A percentile compares a stretch with the other conserved stretches of the same genome.
phyloP scores from a whole-genome alignment of 2,888 invertebrate genomes.

The Nemapogon koenigi region DNA sequence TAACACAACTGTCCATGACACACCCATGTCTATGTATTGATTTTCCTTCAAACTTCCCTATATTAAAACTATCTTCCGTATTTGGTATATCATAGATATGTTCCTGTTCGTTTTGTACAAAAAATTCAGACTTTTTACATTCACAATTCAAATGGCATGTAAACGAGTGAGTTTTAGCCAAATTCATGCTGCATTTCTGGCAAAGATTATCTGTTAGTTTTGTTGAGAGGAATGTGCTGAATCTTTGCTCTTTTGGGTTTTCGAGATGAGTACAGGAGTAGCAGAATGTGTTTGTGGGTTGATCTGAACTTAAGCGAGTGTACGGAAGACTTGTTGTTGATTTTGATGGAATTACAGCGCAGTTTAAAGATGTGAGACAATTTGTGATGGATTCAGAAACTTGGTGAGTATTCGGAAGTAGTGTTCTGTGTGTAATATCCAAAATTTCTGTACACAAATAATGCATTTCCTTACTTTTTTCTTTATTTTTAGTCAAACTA shows the following conservation, averaged over 20 bases:
- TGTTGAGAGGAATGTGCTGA: conserved; percentile 23
- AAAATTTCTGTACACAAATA: conserved; percentile 57
- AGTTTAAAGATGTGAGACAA: conserved; percentile 50
- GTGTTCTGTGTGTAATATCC: conserved; percentile 39
- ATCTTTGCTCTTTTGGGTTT: conserved; percentile 10
- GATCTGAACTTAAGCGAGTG: conserved; percentile 30
- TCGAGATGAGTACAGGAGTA: conserved; percentile 31
- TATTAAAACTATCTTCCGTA: conserved; percentile 1
- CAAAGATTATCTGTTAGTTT: conserved; percentile 23
- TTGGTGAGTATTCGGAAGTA: conserved; percentile 29
- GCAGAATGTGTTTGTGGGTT: conserved; percentile 21
- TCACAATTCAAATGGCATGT: conserved; percentile 50
- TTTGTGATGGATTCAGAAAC: conserved; percentile 33
- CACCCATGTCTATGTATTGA: no score
- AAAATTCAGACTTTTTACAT: conserved; percentile 38
- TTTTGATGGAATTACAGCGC: conserved; percentile 34
- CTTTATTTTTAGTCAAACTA: no score
- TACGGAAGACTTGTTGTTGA: conserved; percentile 49
- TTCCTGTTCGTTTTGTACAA: conserved; percentile 38
- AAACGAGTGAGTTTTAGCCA: conserved; percentile 30
- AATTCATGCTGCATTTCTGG: conserved; percentile 30
- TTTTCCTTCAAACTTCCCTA: no score
- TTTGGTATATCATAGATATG: conserved; percentile 70
- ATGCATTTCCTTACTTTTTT: conserved; percentile 48
- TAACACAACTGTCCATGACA: no score